Evolutionary conservation across 2,888 invertebrate genomes (phyloP).

Genomic region (Heliconius aoede): DNA sequence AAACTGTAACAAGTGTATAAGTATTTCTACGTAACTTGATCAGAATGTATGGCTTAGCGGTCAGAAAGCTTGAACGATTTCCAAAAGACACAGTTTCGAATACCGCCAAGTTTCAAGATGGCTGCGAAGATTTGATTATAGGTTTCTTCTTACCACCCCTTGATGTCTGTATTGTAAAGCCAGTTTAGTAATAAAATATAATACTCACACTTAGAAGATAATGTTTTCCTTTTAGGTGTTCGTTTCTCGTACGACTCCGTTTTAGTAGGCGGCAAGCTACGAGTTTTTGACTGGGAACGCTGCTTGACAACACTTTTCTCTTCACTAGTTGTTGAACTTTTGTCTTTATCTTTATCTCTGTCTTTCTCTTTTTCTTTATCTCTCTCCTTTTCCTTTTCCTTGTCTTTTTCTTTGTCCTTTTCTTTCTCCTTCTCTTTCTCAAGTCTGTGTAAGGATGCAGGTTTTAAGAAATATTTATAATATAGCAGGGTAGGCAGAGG

Average conservation of each 20-base stretch:
- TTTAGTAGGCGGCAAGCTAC: slow-evolving; percentile 63
- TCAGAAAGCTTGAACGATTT: too few relatives aligned
- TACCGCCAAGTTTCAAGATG: too few relatives aligned
- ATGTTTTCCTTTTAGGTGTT: slow-evolving; percentile 67
- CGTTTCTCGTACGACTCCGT: slow-evolving; percentile 66
- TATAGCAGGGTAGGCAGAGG: too few relatives aligned
- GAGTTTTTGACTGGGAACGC: slow-evolving; percentile 73
- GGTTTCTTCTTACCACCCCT: too few relatives aligned
- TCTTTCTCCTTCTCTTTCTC: slow-evolving; percentile 51
- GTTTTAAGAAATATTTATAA: neutral
- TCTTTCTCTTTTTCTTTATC: slow-evolving; percentile 61
- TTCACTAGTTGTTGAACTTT: slow-evolving; percentile 65
- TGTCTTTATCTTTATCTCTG: slow-evolving; percentile 57
- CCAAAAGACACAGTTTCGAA: too few relatives aligned
- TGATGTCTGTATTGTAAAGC: neutral
- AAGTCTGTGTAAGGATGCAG: slow-evolving; percentile 25
- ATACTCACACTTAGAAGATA: slow-evolving; percentile 71
- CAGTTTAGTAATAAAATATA: neutral
- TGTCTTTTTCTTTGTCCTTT: slow-evolving; percentile 51
- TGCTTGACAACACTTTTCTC: slow-evolving; percentile 67
- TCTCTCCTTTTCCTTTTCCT: slow-evolving; percentile 54
- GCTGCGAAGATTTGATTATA: too few relatives aligned
- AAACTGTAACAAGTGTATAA: too few relatives aligned
- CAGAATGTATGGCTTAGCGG: too few relatives aligned
- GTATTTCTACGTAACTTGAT: too few relatives aligned